Evolutionary conservation across 1,140 invertebrate genomes (phyloP).

Genomic region (Zophobas atratus): DNA sequence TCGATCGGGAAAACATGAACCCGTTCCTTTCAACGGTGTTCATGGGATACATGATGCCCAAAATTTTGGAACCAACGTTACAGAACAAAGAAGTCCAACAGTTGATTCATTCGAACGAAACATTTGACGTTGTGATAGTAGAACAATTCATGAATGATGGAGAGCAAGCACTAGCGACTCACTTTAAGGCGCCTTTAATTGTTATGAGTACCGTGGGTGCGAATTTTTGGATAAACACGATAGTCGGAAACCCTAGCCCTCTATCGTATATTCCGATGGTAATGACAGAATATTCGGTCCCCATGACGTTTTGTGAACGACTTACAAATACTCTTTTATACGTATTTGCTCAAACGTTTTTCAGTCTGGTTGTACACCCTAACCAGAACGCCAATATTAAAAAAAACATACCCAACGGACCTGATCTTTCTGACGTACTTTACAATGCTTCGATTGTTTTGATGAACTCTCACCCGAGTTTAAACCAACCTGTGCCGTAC

Average conservation of each 20-base stretch:
- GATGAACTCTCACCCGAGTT: conserved; percentile 72
- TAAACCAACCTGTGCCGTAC: conserved; percentile 71
- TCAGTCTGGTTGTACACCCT: conserved; percentile 57
- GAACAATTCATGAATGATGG: conserved; percentile 69
- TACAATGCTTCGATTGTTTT: conserved; percentile 71
- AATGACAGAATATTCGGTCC: conserved; percentile 59
- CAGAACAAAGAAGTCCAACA: conserved; percentile 49
- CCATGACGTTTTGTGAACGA: conserved; percentile 69
- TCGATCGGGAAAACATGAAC: conserved; percentile 10
- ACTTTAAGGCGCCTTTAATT: conserved; percentile 67
- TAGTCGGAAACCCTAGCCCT: conserved; percentile 66
- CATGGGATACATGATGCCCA: not conserved
- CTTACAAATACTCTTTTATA: conserved; percentile 63
- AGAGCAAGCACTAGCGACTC: conserved; percentile 65
- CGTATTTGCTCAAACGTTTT: conserved; percentile 45
- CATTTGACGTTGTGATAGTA: conserved; percentile 69
- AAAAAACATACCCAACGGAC: conserved; percentile 67
- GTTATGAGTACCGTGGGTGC: conserved; percentile 65
- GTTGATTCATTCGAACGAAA: conserved; percentile 60
- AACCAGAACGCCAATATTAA: conserved; percentile 63
- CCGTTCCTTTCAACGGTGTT: not conserved
- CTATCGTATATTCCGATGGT: conserved; percentile 65
- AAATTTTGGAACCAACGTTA: conserved; percentile 38
- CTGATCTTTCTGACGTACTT: conserved; percentile 69
- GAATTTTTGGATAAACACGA: conserved; percentile 52